Evolutionary conservation across 2,888 invertebrate genomes (phyloP).

Genomic region (Fragum whitleyi): DNA sequence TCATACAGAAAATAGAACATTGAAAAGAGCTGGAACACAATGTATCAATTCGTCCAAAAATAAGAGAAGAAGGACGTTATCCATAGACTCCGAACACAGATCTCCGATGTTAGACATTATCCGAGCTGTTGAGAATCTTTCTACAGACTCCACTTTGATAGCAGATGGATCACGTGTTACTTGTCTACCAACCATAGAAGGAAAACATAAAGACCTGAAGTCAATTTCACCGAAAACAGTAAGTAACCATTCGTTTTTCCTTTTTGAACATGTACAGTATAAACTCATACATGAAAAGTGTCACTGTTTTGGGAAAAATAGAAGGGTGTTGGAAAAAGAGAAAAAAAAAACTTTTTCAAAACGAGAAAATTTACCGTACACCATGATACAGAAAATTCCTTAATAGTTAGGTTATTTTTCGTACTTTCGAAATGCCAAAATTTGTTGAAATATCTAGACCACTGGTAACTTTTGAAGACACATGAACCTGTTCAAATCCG

Average conservation of each 20-base stretch:
- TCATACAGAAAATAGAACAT: not conserved
- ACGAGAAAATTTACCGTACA: too few species aligned
- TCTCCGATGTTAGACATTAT: conserved; percentile 2
- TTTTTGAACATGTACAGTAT: too few species aligned
- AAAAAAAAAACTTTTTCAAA: too few species aligned
- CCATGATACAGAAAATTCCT: too few species aligned
- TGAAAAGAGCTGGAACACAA: not conserved
- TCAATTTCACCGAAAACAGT: conserved; percentile 80
- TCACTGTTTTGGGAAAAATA: too few species aligned
- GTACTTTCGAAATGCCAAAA: too few species aligned
- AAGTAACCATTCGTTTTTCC: conserved; percentile 7
- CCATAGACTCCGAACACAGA: not conserved
- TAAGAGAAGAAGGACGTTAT: not conserved
- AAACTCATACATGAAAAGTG: too few species aligned
- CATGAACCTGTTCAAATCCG: too few species aligned
- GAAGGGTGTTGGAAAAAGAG: too few species aligned
- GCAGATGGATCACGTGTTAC: conserved; percentile 61
- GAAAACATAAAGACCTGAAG: conserved; percentile 80
- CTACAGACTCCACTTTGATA: conserved; percentile 44
- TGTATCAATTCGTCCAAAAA: not conserved
- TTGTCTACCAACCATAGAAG: conserved; percentile 74
- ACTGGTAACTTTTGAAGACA: too few species aligned
- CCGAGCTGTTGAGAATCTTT: conserved; percentile 45
- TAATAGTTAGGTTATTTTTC: too few species aligned
- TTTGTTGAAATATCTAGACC: too few species aligned